phyloP scores from a whole-genome alignment of 2,113 vertebrate genomes.

The Pristiophorus japonicus region DNA sequence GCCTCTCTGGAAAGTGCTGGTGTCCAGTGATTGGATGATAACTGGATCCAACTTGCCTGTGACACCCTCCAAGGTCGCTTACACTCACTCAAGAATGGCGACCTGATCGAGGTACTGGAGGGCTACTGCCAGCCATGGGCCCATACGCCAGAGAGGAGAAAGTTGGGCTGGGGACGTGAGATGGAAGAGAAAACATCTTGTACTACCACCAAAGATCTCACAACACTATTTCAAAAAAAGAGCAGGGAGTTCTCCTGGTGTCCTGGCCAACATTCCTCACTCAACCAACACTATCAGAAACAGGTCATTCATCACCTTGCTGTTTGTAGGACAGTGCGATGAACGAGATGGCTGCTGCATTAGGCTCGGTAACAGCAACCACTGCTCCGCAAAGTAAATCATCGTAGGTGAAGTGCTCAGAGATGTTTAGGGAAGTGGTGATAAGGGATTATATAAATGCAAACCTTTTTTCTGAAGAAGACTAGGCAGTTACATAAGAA shows the following conservation, averaged over 20 bases:
- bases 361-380: not conserved
- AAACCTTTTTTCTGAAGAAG: not conserved
- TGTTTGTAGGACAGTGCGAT: not conserved
- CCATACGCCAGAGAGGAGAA: not conserved
- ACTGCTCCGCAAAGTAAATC: not conserved
- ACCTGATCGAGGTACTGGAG: not conserved
- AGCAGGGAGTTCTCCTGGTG: not conserved
- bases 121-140: not conserved
- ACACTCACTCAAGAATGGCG: not conserved
- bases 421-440: not conserved
- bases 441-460: not conserved
- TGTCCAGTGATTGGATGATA: no score
- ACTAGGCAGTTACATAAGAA: not conserved
- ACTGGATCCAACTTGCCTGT: not conserved
- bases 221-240: not conserved
- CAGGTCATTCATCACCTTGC: not conserved
- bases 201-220: not conserved
- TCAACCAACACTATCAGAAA: not conserved
- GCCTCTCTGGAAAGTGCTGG: not conserved
- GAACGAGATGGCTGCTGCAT: not conserved
- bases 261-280: not conserved
- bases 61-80: not conserved
- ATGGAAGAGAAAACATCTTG: not conserved
- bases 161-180: not conserved
- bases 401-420: not conserved